A percentile compares a stretch with the other conserved stretches of the same genome.
Conservation (phyloP, 1,140 invertebrate species). For the Lepeophtheirus salmonis region DNA sequence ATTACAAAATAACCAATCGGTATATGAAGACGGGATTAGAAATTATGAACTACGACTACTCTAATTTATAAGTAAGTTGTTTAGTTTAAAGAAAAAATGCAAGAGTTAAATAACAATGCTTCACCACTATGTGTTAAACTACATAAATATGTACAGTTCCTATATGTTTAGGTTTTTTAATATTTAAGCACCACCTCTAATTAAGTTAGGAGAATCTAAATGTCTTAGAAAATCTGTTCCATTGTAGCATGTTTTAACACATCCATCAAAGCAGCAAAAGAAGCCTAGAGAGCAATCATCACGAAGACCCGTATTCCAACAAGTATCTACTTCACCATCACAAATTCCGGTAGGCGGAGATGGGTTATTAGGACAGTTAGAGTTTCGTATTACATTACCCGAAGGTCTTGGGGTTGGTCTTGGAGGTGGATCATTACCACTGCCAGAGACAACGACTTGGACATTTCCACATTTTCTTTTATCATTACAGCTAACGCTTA, state of each 20-base stretch:
- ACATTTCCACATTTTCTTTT: too few species aligned
- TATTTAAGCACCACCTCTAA: background rate
- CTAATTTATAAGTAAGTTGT: too few species aligned
- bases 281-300: slow-evolving; percentile 4
- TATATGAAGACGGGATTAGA: too few species aligned
- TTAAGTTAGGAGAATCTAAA: background rate
- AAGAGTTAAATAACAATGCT: too few species aligned
- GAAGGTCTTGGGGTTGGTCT: background rate
- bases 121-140: too few species aligned
- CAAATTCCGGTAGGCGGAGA: background rate
- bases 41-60: too few species aligned
- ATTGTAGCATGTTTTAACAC: slow-evolving; percentile 3
- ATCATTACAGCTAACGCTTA: too few species aligned
- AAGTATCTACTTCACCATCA: background rate
- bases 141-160: too few species aligned
- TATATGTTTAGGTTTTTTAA: too few species aligned
- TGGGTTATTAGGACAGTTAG: background rate
- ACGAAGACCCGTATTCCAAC: background rate
- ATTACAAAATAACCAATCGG: too few species aligned
- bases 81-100: too few species aligned
- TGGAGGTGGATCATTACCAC: background rate
- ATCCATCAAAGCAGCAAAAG: slow-evolving; percentile 6
- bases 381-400: background rate
- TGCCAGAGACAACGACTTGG: too few species aligned
- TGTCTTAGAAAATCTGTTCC: slow-evolving; percentile 3